phyloP scores from a whole-genome alignment of 2,797 vertebrate species.

The Onychomys arenicola region DNA sequence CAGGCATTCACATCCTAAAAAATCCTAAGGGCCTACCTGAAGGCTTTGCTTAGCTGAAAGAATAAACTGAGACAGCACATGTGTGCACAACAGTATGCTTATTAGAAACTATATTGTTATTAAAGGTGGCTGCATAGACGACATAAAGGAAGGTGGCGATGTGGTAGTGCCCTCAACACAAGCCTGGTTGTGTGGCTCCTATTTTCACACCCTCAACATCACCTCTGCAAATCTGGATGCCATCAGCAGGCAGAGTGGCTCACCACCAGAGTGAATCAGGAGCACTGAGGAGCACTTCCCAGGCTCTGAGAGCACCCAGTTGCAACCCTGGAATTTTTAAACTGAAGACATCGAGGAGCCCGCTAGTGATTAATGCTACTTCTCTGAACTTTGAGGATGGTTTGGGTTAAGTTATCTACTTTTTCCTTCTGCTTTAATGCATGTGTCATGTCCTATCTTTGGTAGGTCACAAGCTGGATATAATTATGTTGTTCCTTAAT shows the following conservation, averaged over 20 bases:
- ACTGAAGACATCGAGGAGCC: background rate
- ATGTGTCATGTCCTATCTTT: slow-evolving; percentile 42
- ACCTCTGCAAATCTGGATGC: background rate
- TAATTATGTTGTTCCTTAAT: slow-evolving; percentile 71
- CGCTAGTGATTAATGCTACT: background rate
- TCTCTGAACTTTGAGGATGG: background rate
- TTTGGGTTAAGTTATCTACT: slow-evolving; percentile 5
- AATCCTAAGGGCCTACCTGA: background rate
- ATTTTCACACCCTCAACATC: background rate
- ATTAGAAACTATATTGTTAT: background rate
- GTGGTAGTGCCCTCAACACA: background rate
- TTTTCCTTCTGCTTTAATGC: slow-evolving; percentile 36
- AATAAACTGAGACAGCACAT: background rate
- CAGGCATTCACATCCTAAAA: background rate
- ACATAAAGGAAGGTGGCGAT: background rate
- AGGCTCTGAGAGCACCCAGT: background rate
- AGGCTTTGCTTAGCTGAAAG: background rate
- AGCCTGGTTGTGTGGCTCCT: background rate
- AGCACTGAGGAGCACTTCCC: background rate
- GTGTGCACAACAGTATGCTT: background rate
- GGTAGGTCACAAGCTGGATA: slow-evolving; percentile 55
- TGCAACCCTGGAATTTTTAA: background rate
- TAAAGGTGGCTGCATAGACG: background rate
- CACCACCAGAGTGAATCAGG: background rate
- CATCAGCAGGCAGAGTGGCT: background rate